These are phyloP conservation scores for Enteromius fasciolatus DNA, from an alignment of 2,797 vertebrate genomes.

Conservation along the genomic window DNA sequence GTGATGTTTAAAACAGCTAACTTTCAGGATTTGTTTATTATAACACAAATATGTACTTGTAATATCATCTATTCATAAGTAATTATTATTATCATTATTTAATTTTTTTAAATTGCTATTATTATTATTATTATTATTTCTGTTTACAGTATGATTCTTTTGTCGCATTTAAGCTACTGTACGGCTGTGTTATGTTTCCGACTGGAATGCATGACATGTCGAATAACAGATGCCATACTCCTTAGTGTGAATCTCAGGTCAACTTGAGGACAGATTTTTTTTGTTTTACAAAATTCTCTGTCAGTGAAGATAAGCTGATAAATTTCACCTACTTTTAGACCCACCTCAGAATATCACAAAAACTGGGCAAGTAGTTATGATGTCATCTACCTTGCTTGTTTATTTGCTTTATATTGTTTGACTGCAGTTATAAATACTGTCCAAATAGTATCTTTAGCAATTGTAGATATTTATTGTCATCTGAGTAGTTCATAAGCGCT, in stretches of 20 bases:
- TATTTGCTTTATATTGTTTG: neutral
- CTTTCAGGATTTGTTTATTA: neutral
- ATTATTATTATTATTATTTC: too few species aligned
- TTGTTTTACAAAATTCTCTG: neutral
- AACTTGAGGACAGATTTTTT: neutral
- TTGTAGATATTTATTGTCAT: neutral
- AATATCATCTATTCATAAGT: neutral
- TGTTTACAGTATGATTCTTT: neutral
- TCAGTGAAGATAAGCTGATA: neutral
- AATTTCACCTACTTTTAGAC: neutral
- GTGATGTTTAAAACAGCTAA: neutral
- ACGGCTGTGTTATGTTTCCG: neutral
- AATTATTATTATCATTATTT: neutral
- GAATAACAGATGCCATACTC: neutral
- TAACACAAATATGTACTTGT: neutral
- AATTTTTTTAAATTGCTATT: neutral
- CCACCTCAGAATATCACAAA: neutral
- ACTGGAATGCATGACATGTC: neutral
- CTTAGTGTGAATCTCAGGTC: neutral
- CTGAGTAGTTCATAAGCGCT: slow-evolving; percentile 15
- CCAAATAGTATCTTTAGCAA: neutral
- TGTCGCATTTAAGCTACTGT: neutral
- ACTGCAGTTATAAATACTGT: slow-evolving; percentile 4
- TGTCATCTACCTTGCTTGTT: neutral
- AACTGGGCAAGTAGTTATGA: neutral